Conservation (phyloP, 2,888 invertebrate genomes). For the Laothoe populi region DNA sequence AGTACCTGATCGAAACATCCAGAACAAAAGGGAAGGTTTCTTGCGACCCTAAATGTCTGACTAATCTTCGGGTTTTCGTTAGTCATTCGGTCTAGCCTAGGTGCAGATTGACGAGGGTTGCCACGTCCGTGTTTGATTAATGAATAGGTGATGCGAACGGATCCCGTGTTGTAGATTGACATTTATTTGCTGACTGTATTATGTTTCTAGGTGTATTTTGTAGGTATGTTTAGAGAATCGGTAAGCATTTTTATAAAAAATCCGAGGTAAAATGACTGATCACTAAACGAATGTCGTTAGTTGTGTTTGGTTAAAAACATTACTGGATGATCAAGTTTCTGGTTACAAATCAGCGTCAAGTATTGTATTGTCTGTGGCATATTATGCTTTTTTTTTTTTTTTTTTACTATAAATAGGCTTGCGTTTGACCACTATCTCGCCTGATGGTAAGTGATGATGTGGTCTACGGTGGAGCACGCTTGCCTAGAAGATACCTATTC, state of each 20-base stretch:
- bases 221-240: neutral
- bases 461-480: too few relatives aligned
- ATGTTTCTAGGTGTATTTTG: neutral
- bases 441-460: too few relatives aligned
- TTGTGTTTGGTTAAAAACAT: too few relatives aligned
- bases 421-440: too few relatives aligned
- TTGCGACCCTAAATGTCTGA: slow-evolving; percentile 5
- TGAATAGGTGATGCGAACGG: slow-evolving; percentile 29
- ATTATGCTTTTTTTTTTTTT: too few relatives aligned
- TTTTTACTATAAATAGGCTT: too few relatives aligned
- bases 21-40: neutral
- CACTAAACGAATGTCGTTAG: too few relatives aligned
- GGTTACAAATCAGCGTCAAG: too few relatives aligned
- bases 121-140: slow-evolving; percentile 26
- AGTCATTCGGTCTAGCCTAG: slow-evolving; percentile 20
- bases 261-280: too few relatives aligned
- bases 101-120: slow-evolving; percentile 21
- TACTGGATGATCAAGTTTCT: too few relatives aligned
- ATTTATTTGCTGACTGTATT: slow-evolving; percentile 17
- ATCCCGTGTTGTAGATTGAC: neutral
- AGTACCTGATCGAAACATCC: neutral
- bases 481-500: too few relatives aligned
- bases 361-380: too few relatives aligned
- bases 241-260: neutral
- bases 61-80: slow-evolving; percentile 18